A percentile compares a stretch with the other conserved stretches of the same genome.
Evolutionary conservation across 2,888 invertebrate species (phyloP).

Genomic region (Rotaria magnacalcarata): DNA sequence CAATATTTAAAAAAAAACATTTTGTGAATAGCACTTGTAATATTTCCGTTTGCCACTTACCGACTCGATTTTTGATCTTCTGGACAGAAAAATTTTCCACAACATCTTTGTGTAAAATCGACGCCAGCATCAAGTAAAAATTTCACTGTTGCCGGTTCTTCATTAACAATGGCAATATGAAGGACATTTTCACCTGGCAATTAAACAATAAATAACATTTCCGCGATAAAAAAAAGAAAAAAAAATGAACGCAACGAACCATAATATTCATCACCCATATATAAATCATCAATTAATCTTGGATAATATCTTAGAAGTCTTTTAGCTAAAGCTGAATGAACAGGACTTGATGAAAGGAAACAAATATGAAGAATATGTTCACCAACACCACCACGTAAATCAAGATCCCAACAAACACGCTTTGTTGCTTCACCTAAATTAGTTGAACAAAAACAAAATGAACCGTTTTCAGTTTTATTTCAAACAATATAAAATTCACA

Average conservation of each 20-base stretch:
- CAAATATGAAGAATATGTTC: constrained; percentile 90
- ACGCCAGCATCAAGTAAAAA: constrained; percentile 84
- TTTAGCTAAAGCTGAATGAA: constrained; percentile 88
- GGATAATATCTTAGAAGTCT: constrained; percentile 84
- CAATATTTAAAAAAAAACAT: too few species aligned
- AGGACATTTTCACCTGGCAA: constrained; percentile 77
- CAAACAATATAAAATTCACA: neutral
- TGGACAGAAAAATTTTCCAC: constrained; percentile 87
- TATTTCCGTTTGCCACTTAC: neutral
- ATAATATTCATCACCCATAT: constrained; percentile 92
- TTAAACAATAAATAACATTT: constrained; percentile 75
- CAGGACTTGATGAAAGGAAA: constrained; percentile 79
- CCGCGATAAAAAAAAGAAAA: constrained; percentile 51
- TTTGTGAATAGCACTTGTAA: neutral
- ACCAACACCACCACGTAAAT: constrained; percentile 87
- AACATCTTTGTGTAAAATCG: constrained; percentile 82
- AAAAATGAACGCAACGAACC: constrained; percentile 65
- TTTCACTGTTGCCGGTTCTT: constrained; percentile 94
- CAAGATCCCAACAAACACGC: constrained; percentile 83
- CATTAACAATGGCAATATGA: constrained; percentile 95
- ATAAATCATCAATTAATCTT: constrained; percentile 88
- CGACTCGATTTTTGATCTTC: constrained; percentile 78
- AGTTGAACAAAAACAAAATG: constrained; percentile 48
- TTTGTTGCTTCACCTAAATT: constrained; percentile 65
- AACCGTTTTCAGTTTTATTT: constrained; percentile 51